Conservation (phyloP, 2,888 invertebrate genomes). For the Parasteatoda lunata region DNA sequence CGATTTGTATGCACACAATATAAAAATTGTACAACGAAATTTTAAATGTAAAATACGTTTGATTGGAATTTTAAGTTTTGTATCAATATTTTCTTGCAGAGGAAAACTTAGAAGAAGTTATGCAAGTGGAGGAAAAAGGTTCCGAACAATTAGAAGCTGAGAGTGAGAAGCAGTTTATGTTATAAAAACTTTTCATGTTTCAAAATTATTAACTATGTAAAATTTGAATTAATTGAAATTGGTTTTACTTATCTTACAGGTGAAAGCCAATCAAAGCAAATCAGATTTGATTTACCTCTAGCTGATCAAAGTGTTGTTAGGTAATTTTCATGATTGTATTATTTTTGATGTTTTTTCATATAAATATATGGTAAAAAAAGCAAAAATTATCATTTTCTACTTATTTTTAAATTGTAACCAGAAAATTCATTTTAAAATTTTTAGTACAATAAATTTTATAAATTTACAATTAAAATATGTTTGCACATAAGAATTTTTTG, state of each 20-base stretch:
- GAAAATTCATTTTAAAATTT: not conserved
- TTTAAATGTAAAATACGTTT: no score
- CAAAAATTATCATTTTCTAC: not conserved
- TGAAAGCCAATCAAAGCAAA: constrained; percentile 29
- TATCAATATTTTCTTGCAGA: not conserved
- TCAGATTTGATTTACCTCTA: constrained; percentile 36
- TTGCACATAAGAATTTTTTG: not conserved
- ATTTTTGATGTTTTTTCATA: not conserved
- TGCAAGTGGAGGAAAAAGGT: not conserved
- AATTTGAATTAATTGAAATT: not conserved
- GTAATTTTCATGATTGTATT: constrained; percentile 10
- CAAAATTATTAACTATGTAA: not conserved
- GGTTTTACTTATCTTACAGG: constrained; percentile 15
- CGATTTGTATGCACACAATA: no score
- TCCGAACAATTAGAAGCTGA: not conserved
- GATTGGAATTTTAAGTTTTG: no score
- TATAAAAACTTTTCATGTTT: not conserved
- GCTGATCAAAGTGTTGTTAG: not conserved
- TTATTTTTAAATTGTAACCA: not conserved
- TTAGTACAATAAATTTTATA: not conserved
- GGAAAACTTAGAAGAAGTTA: constrained; percentile 25
- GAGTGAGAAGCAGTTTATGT: not conserved
- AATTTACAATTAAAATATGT: not conserved
- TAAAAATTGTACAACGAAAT: no score
- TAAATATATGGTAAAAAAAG: not conserved